Evolutionary conservation across 2,888 invertebrate species (phyloP).

Genomic region (Clunio marinus): DNA sequence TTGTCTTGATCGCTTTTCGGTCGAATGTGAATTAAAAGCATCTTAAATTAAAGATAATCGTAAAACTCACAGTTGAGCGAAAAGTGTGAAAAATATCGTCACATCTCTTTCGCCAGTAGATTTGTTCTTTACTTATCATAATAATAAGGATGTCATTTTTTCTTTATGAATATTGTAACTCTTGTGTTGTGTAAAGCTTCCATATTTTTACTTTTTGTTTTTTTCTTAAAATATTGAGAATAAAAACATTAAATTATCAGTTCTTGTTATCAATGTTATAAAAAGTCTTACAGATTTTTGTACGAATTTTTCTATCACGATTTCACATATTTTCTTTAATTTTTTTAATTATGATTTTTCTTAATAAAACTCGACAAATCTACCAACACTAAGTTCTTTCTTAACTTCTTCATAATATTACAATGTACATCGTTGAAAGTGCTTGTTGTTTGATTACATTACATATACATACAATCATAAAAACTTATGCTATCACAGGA

Average conservation of each 20-base stretch:
- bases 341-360: too few relatives aligned
- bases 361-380: conserved; percentile 24
- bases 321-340: conserved; percentile 25
- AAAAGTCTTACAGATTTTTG: conserved; percentile 39
- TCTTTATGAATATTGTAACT: conserved; percentile 14
- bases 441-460: too few relatives aligned
- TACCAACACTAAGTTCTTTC: not conserved
- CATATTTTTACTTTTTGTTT: conserved; percentile 14
- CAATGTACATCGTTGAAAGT: conserved; percentile 18
- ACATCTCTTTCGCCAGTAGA: not conserved
- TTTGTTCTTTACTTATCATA: conserved; percentile 2
- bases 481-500: conserved; percentile 24
- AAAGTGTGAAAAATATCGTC: too few relatives aligned
- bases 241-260: conserved; percentile 39
- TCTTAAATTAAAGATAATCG: not conserved
- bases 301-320: conserved; percentile 37
- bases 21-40: not conserved
- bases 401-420: conserved; percentile 1
- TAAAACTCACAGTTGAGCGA: not conserved
- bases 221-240: conserved; percentile 39
- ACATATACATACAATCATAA: not conserved
- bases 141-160: conserved; percentile 24
- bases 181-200: conserved; percentile 34
- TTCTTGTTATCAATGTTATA: conserved; percentile 38
- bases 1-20: not conserved